Evolutionary conservation across 2,113 vertebrate genomes (phyloP), one percentile per base, ranked within the genome.

Genomic region (Bothrops jararaca): DNA sequence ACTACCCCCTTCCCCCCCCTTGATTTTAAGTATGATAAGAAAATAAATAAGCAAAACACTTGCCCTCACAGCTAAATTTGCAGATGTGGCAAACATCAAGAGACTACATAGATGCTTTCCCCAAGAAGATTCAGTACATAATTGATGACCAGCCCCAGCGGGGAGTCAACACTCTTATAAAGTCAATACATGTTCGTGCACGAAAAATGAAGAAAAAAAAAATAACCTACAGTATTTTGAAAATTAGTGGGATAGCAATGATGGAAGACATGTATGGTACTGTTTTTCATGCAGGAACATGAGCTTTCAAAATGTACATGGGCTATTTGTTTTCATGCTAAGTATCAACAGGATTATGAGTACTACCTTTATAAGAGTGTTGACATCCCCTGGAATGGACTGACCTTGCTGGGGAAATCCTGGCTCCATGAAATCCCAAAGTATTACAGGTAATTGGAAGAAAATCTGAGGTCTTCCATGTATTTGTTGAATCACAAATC

Each of bases 241-340:
- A 92, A 80, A 92, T 89, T 54, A 88, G 50, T 80, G 48, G 86
- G 34, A 74, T 74, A 58, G 91, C 86, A 92, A 64, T 22, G 60
- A 60, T 60, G 87, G 39, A 89, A 60, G 12, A 74, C 23, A n/a
- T 23, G 5, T 60, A 89, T 26, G 42, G 53, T 42, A 53, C 53
- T 89, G n/a, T 92, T 92, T 92, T 92, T 89, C 91, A 92, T 92
- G 91, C 91, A 92, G 91, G 91, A 92, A 92, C 39, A 52, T 89
- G 64, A 22, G 39, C 26, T 57, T 89, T 92, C 24, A 56, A 56
- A 57, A 13, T 34, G 87, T 56, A 56, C 22, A 3, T 3, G 48
- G 86, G 86, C 24, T 74, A 53, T 85, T 45, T 85, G 87, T 45
- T 89, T 91, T 86, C 45, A 39, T 48, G n/a, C 24, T 45, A 69